Evolutionary conservation across 2,888 invertebrate genomes (phyloP).

Genomic region (Heliconius hortense): DNA sequence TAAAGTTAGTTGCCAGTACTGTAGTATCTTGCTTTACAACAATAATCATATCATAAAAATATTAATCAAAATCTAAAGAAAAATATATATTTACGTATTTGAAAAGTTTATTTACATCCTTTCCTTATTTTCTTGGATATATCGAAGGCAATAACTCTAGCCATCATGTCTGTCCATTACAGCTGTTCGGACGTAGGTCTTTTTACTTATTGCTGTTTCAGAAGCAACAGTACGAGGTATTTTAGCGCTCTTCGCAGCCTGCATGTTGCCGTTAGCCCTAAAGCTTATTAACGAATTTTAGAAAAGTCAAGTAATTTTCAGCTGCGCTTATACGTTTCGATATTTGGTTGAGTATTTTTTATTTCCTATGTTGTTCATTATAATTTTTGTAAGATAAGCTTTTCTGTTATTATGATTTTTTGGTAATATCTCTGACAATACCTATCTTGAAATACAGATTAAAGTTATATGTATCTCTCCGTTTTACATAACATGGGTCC

Average conservation of each 20-base stretch:
- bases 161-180: conserved; percentile 20
- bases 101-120: not conserved
- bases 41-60: too few species aligned
- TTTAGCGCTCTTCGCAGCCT: conserved; percentile 7
- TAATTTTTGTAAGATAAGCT: not conserved
- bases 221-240: conserved; percentile 10
- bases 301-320: not conserved
- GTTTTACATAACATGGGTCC: not conserved
- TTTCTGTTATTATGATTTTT: not conserved
- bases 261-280: not conserved
- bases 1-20: not conserved
- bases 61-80: not conserved
- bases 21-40: too few species aligned
- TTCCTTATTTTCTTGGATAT: conserved; percentile 8
- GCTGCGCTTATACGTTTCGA: not conserved
- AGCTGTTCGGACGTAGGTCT: conserved; percentile 24
- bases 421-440: not conserved
- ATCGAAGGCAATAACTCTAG: conserved; percentile 22
- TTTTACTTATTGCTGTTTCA: conserved; percentile 21
- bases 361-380: not conserved
- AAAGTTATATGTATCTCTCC: not conserved
- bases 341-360: not conserved
- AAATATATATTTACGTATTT: not conserved
- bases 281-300: conserved; percentile 12
- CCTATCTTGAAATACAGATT: too few species aligned